Evolutionary conservation across 2,113 vertebrate species (phyloP).

Genomic region (Tenrec ecaudatus): DNA sequence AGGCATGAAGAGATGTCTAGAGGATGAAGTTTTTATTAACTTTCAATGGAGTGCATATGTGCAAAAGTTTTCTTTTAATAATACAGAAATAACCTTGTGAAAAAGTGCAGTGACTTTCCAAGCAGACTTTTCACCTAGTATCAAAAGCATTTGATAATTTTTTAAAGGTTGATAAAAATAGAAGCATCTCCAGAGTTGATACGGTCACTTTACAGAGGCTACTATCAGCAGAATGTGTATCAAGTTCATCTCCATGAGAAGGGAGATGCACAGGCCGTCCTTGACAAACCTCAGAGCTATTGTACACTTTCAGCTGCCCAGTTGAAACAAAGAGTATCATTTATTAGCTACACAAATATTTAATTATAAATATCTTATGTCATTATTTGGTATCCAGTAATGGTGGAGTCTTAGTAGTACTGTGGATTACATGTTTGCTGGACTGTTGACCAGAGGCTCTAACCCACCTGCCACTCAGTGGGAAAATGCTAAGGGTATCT

Average conservation of each 20-base stretch:
- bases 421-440: no score
- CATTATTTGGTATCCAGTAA: no score
- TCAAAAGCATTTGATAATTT: neutral
- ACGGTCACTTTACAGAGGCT: neutral
- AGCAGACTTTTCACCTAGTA: neutral
- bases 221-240: no score
- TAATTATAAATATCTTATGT: no score
- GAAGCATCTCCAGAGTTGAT: neutral
- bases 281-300: neutral
- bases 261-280: no score
- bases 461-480: no score
- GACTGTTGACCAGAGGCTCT: no score
- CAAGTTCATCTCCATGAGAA: no score
- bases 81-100: conserved; percentile 40
- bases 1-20: conserved; percentile 32
- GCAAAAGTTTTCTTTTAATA: conserved; percentile 44
- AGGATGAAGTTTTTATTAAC: conserved; percentile 67
- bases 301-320: neutral
- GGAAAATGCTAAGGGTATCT: no score
- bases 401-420: no score
- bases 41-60: conserved; percentile 53
- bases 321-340: neutral
- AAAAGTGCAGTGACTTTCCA: neutral
- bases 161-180: fast-evolving
- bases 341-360: neutral